These are phyloP conservation scores for Phyllopteryx taeniolatus DNA, from an alignment of 2,113 vertebrate genomes.

Conservation along the genomic window DNA sequence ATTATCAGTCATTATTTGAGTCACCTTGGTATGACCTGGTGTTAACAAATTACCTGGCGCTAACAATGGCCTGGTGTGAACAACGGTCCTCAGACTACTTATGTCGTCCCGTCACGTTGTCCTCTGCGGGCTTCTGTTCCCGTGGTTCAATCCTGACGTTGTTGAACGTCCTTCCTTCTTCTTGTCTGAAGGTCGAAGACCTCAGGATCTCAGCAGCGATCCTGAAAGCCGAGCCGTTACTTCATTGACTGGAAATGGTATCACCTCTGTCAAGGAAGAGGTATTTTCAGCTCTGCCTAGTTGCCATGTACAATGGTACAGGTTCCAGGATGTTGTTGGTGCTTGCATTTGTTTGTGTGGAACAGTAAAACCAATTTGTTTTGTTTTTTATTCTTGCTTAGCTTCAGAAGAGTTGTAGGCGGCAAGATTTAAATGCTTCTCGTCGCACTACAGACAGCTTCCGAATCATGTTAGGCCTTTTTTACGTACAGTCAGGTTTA, in stretches of 20 bases:
- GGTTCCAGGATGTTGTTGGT: background rate
- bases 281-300: background rate
- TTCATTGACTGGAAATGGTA: background rate
- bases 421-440: too few relatives aligned
- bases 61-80: background rate
- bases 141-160: background rate
- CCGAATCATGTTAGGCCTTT: too few relatives aligned
- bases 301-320: background rate
- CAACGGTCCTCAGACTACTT: background rate
- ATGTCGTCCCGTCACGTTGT: background rate
- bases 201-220: background rate
- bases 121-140: background rate
- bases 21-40: slow-evolving; percentile 73
- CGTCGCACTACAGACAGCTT: too few relatives aligned
- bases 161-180: background rate
- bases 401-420: too few relatives aligned
- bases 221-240: background rate
- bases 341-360: background rate
- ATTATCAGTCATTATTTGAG: slow-evolving; percentile 73
- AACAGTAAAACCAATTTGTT: background rate
- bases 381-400: too few relatives aligned
- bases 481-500: too few relatives aligned
- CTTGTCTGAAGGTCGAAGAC: background rate
- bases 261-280: background rate
- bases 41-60: slow-evolving; percentile 54